Conservation (phyloP, 2,888 invertebrate genomes). For the Pycnomerus fuliginosus region DNA sequence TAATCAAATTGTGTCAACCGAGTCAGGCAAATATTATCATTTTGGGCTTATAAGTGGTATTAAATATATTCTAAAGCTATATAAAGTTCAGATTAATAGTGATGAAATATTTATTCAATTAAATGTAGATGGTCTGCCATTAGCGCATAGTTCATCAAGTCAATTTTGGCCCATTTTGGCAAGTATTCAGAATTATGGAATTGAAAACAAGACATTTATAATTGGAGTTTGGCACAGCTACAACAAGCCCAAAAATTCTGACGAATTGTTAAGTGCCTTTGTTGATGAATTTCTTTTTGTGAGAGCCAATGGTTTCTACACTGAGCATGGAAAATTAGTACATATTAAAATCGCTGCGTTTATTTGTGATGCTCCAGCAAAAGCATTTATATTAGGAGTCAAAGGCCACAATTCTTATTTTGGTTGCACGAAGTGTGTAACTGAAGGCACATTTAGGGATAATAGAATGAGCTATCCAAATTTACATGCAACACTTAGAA, state of each 20-base stretch:
- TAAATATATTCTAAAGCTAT: neutral
- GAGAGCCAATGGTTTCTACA: neutral
- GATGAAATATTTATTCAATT: neutral
- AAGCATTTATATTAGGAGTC: neutral
- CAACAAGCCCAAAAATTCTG: neutral
- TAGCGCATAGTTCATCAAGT: neutral
- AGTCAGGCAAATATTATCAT: no score
- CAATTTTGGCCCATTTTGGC: neutral
- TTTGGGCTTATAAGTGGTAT: neutral
- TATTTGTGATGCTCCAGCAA: neutral
- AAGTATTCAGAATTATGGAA: neutral
- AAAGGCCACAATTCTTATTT: neutral
- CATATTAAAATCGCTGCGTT: neutral
- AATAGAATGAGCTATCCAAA: neutral
- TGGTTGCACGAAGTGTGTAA: conserved; percentile 1
- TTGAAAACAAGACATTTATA: conserved; percentile 27
- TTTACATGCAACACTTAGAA: neutral
- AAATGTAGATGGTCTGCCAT: neutral
- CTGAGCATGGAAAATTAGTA: neutral
- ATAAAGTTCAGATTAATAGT: no score
- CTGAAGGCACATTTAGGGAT: neutral
- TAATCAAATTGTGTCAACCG: no score
- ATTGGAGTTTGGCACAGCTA: conserved; percentile 16
- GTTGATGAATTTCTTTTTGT: neutral
- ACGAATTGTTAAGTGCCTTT: neutral